Evolutionary conservation across 2,888 invertebrate genomes (phyloP).

Genomic region (Drosophila subquinaria): DNA sequence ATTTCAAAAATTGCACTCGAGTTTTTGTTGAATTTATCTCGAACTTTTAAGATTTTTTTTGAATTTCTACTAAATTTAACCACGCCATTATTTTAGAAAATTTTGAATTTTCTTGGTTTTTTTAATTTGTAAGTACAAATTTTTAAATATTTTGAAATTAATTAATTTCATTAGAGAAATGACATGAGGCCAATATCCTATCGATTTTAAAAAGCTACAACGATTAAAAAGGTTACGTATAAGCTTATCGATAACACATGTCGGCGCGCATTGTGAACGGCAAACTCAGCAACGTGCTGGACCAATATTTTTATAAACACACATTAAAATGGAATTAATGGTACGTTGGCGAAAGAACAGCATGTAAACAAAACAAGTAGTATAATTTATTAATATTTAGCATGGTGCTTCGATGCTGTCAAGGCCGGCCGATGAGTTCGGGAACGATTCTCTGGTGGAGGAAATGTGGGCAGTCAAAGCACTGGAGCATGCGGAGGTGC

Average conservation of each 20-base stretch:
- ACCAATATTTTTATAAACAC: conserved; percentile 31
- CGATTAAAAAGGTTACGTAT: neutral
- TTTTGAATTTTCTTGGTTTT: too few relatives aligned
- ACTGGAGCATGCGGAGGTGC: conserved; percentile 96
- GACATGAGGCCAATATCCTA: too few relatives aligned
- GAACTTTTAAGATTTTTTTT: too few relatives aligned
- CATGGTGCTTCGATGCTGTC: conserved; percentile 85
- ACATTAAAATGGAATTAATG: conserved; percentile 62
- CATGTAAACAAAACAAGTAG: neutral
- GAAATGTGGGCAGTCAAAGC: conserved; percentile 97
- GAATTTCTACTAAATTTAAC: too few relatives aligned
- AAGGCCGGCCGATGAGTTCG: conserved; percentile 93
- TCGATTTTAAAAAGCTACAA: neutral
- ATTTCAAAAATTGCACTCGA: too few relatives aligned
- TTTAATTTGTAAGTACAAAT: too few relatives aligned
- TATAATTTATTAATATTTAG: conserved; percentile 35
- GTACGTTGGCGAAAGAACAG: conserved; percentile 27
- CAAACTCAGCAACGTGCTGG: conserved; percentile 43
- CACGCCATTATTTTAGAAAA: too few relatives aligned
- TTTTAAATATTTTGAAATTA: too few relatives aligned
- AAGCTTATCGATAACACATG: conserved; percentile 14
- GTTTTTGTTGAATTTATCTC: too few relatives aligned
- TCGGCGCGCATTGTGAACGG: conserved; percentile 31
- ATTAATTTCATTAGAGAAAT: too few relatives aligned
- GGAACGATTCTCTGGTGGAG: conserved; percentile 95